Conservation (phyloP, 2,888 invertebrate genomes). For the Caenorhabditis drosophilae region DNA sequence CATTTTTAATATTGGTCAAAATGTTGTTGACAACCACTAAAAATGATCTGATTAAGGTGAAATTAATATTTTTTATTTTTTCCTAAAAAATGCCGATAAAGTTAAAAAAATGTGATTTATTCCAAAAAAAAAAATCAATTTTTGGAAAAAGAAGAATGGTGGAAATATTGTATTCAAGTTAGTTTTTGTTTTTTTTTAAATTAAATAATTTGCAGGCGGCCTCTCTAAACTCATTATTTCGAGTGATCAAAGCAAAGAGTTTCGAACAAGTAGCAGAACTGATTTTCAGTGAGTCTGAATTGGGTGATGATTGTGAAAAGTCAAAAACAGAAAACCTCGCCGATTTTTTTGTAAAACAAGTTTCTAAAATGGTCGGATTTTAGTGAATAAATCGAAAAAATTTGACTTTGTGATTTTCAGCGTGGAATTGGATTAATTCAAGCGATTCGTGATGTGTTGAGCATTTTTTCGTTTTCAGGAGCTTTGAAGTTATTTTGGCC, state of each 20-base stretch:
- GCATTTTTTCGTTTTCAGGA: neutral
- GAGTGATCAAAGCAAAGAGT: neutral
- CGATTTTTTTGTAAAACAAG: neutral
- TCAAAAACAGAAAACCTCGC: neutral
- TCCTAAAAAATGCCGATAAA: neutral
- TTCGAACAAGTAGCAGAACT: neutral
- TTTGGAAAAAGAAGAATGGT: neutral
- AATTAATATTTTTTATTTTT: neutral
- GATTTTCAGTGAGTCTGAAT: neutral
- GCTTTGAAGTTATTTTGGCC: neutral
- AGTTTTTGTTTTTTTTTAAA: neutral
- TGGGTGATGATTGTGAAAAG: neutral
- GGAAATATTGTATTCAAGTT: neutral
- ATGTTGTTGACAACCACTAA: slow-evolving; percentile 10
- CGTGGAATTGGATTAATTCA: neutral
- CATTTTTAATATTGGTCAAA: slow-evolving; percentile 14
- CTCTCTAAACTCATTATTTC: neutral
- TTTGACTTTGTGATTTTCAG: neutral
- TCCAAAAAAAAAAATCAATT: neutral
- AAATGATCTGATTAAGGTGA: slow-evolving; percentile 11
- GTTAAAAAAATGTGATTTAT: neutral
- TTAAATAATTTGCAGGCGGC: neutral
- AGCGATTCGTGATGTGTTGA: neutral
- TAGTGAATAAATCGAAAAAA: neutral
- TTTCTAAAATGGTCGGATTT: neutral